Conservation (phyloP, 2,888 invertebrate genomes). For the Heliconius ethilla region DNA sequence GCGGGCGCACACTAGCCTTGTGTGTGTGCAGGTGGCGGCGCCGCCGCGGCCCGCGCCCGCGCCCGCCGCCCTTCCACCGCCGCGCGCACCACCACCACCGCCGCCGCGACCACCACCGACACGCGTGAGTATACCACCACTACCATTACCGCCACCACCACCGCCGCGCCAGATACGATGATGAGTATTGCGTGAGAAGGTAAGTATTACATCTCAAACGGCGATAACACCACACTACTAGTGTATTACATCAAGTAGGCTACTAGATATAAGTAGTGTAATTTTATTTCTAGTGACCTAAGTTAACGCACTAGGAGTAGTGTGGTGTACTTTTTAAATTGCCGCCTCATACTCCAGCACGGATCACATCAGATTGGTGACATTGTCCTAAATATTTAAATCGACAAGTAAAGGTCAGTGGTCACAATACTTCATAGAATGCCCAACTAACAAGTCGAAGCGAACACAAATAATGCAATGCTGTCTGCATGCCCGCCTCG, state of each 20-base stretch:
- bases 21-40: slow-evolving; percentile 75
- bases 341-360: background rate
- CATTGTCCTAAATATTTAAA: background rate
- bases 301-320: background rate
- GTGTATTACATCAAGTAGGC: background rate
- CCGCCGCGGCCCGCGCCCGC: slow-evolving; percentile 73
- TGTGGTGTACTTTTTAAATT: background rate
- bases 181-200: background rate
- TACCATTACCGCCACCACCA: slow-evolving; percentile 65
- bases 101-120: slow-evolving; percentile 65
- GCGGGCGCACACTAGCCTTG: slow-evolving; percentile 49
- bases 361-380: background rate
- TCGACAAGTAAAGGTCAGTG: slow-evolving; percentile 12
- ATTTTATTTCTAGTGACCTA: background rate
- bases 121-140: slow-evolving; percentile 66
- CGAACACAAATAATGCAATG: slow-evolving; percentile 73
- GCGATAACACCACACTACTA: slow-evolving; percentile 1
- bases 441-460: slow-evolving; percentile 1
- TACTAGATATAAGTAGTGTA: background rate
- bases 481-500: slow-evolving; percentile 58
- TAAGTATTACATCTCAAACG: background rate
- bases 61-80: slow-evolving; percentile 84
- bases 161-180: slow-evolving; percentile 44
- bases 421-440: slow-evolving; percentile 3
- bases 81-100: slow-evolving; percentile 80